Base-by-base conservation (phyloP, 2,888 invertebrate genomes). In the Antitype chi region DNA sequence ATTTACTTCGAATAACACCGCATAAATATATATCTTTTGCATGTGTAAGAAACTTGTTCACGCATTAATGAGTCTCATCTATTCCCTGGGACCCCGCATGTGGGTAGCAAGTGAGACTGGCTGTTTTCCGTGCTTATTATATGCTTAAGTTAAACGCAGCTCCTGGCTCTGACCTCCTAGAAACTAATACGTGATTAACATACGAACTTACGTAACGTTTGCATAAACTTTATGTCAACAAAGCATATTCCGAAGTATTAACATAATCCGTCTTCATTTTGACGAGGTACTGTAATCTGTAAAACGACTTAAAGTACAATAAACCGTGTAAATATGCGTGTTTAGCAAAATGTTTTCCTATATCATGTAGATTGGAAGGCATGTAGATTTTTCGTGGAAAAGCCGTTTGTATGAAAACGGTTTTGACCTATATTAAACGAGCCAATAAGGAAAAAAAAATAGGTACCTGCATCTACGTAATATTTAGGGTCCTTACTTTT, bases 231-330 rank as follows among this genome's bases (percentile, higher is more conserved):
- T 77, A 79, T 76, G 81, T 86, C 82, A 81, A 75, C 82, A 84
- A 84, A 88, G 70, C 77, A 52, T 79, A 85, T 78, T 72, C 69
- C 66, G 69, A 76, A 73, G 82, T 86, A 87, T 89, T 87, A 89
- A 76, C 82, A 85, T 89, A 89, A 89, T 90, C 89, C 82, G 70
- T 82, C 85, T 81, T 89, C 87, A 84, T 89, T 87, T 82, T 71
- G 69, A 82, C 79, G 70, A 64, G 52, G 43, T 59, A 64, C 52
- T 57, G 43, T 87, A 88, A 87, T 82, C 84, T 74, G 73, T 70
- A 63, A 66, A 69, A 82, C 59, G 73, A 62, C 68, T 60, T 81
- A 69, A 73, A 74, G 73, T 74, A 82, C 67, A 78, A 85, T 80
- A 76, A 82, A 82, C 70, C 55, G 47, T 79, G 66, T 76, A 71